phyloP scores from a whole-genome alignment of 1,140 invertebrate genomes.

The Zaprionus lachaisei region DNA sequence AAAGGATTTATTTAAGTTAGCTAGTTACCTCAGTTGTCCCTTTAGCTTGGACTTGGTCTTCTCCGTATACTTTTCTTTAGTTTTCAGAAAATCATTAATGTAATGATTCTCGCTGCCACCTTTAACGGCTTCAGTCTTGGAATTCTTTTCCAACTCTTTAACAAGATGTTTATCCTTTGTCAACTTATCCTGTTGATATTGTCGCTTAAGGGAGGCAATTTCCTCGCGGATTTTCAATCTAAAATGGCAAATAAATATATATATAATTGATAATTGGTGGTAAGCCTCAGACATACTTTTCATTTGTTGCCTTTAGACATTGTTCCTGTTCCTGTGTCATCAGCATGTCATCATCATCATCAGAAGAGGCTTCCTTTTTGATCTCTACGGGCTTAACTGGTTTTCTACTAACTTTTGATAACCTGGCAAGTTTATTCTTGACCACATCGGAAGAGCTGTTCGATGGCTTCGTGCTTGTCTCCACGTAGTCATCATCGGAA shows the following conservation, averaged over 20 bases:
- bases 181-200: conserved; percentile 88
- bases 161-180: conserved; percentile 75
- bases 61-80: conserved; percentile 91
- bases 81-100: conserved; percentile 90
- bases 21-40: conserved; percentile 86
- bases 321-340: conserved; percentile 78
- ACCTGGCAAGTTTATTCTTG: conserved; percentile 55
- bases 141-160: conserved; percentile 84
- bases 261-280: background rate
- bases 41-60: conserved; percentile 89
- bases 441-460: conserved; percentile 50
- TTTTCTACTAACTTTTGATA: conserved; percentile 48
- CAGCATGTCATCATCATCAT: conserved; percentile 88
- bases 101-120: conserved; percentile 81
- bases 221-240: conserved; percentile 92
- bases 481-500: conserved; percentile 77
- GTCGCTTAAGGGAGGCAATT: conserved; percentile 90
- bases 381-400: conserved; percentile 23
- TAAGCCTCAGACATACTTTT: conserved; percentile 86
- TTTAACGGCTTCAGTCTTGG: conserved; percentile 73
- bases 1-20: background rate
- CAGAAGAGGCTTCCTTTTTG: conserved; percentile 84
- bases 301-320: conserved; percentile 88
- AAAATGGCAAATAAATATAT: conserved; percentile 57
- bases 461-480: conserved; percentile 36